Base-by-base conservation (phyloP, 2,113 vertebrate species). In the Ifrita kowaldi region DNA sequence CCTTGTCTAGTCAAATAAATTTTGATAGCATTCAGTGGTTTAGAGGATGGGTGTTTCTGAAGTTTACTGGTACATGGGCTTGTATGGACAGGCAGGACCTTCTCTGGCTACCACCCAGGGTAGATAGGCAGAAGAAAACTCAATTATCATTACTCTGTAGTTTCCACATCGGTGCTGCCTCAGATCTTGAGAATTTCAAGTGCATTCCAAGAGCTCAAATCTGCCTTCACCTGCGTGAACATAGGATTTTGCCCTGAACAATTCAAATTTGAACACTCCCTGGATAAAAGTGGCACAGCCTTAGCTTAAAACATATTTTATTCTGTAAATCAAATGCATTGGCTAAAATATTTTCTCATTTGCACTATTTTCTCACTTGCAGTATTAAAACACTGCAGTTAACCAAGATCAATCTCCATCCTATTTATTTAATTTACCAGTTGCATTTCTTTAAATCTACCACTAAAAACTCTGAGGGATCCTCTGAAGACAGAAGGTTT, bases 131-230 rank as follows among this genome's bases (percentile, higher is more conserved):
- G 62, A 83, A 70, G n/a, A 32, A 6, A 53, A 32, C n/a, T 56
- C 8, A 20, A 13, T 44, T 65, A 15, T 30, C n/a, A 4, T 75
- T 49, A 22, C 19, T 78, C 3, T 42, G 12, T 8, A 23, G 3
- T 56, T 93, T 81, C 35, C 14, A 39, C 1, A 1, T 6, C 0
- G 0, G 12, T 56, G 16, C 28, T 84, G 15, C n/a, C 32, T 67
- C 30, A 22, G 46, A 56, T 62, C 41, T 47, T 46, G 33, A 41
- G 70, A 75, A 44, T 67, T 80, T 33, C 1, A 18, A 30, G 37
- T 19, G 14, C 18, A 24, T 28, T 37, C 67, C 71, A 50, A 55
- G 52, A 71, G 19, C 19, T 63, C 18, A 68, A 49, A 13, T 30
- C 20, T 76, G 39, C 32, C 32, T 89, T 95, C 3, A 12, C 11